Base-by-base conservation (phyloP, 2,113 vertebrate genomes). In the Otolemur garnettii region DNA sequence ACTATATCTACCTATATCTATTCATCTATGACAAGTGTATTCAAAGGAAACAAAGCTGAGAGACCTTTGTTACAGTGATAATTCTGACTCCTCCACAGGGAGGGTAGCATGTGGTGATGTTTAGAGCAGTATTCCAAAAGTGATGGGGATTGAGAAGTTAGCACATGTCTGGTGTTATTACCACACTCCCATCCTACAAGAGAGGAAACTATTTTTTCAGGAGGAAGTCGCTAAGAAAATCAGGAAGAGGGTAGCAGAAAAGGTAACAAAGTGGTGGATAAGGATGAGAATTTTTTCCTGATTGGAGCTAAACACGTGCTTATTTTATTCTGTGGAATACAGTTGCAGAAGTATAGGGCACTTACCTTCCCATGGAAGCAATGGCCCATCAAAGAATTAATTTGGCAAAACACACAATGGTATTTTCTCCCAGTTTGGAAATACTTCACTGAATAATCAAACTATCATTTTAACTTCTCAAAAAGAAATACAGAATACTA, bases 291-390 rank as follows among this genome's bases (percentile, higher is more conserved):
- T 13, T 10, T 12, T 68, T 17, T 19, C 15, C 17, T n/a, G 21
- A 24, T 6, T 33, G 5, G 22, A 2, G 14, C 8, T 38, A 59
- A 62, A n/a, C 18, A 26, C 7, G 35, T 0, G 4, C 11, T 33
- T 26, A 5, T 13, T 0, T 15, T 57, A 17, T 35, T n/a, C 22
- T 59, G 11, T 26, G n/a, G 69, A 38, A 33, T 3, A 7, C 2
- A 33, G 1, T 2, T n/a, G 9, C 30, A 12, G 24, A 71, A 38
- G 8, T 11, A 7, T 0, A 55, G 35, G 17, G 8, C 0, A 38
- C 0, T 53, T 80, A 42, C 8, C 10, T 59, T 71, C 53, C 60
- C 45, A 11, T 14, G 4, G 30, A n/a, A 79, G 42, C 15, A 30
- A 17, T 55, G 28, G 1, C 53, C 35, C 78, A 50, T 84, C 72